Percentiles rank a stretch among this genome's conserved stretches.
Conservation (phyloP, 1,140 invertebrate genomes). For the Drosophila baimaii region DNA sequence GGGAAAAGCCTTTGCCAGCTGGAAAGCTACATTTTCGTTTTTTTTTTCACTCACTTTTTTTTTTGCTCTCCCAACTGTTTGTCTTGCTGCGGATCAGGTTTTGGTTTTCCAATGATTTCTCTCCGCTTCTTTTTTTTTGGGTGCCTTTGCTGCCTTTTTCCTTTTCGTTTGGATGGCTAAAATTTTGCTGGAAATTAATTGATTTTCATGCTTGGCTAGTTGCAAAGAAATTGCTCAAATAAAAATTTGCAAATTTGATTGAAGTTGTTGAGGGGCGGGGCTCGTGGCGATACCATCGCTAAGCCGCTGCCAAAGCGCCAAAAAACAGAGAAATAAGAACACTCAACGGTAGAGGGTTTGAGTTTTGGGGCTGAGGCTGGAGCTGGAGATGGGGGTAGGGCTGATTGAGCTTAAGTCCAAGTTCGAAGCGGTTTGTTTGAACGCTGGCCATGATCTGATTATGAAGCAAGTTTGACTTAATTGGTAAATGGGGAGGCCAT, state of each 20-base stretch:
- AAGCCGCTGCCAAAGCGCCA: conserved; percentile 68
- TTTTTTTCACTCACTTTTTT: conserved; percentile 39
- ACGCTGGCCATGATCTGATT: conserved; percentile 46
- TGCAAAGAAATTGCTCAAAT: conserved; percentile 81
- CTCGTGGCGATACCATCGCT: conserved; percentile 28
- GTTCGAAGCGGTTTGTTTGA: conserved; percentile 49
- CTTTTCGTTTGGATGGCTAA: conserved; percentile 41
- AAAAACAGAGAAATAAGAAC: conserved; percentile 35
- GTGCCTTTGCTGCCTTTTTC: conserved; percentile 47
- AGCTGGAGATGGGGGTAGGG: not conserved
- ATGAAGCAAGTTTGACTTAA: conserved; percentile 29
- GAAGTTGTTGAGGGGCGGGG: conserved; percentile 65
- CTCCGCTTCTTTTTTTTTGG: conserved; percentile 21
- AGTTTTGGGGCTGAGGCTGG: conserved; percentile 7
- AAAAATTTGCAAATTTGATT: conserved; percentile 82
- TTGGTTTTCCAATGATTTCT: conserved; percentile 38
- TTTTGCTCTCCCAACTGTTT: conserved; percentile 27
- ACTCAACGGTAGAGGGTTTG: conserved; percentile 13
- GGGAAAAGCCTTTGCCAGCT: conserved; percentile 70
- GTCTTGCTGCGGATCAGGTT: conserved; percentile 53
- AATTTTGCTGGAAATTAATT: conserved; percentile 81
- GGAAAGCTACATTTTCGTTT: conserved; percentile 39
- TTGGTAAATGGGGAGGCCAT: conserved; percentile 5
- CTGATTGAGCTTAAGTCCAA: conserved; percentile 45
- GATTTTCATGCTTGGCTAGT: conserved; percentile 78